These are phyloP conservation scores for Sicus ferrugineus DNA, from an alignment of 2,888 invertebrate species.

Conservation along the genomic window DNA sequence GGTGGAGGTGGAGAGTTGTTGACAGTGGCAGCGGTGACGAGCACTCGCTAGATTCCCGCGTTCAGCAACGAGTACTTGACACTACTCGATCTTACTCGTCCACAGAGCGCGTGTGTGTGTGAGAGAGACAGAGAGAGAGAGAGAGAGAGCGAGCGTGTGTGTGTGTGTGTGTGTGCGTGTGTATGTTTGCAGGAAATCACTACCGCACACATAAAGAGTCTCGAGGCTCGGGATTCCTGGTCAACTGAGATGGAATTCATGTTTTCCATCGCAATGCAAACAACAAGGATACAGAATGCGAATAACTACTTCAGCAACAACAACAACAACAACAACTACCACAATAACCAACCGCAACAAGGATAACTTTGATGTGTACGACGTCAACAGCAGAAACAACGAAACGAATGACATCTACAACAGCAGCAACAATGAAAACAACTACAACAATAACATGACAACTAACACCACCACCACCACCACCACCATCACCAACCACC, in stretches of 20 bases:
- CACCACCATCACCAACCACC: too few species aligned
- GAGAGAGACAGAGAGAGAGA: neutral
- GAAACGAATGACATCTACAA: too few species aligned
- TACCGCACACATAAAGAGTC: neutral
- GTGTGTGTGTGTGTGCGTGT: constrained; percentile 6
- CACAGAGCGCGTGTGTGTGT: too few species aligned
- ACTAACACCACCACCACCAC: too few species aligned
- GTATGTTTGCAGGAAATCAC: neutral
- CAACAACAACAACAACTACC: constrained; percentile 16
- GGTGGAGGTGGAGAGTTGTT: too few species aligned
- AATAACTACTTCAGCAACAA: neutral
- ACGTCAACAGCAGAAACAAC: too few species aligned
- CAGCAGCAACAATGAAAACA: too few species aligned
- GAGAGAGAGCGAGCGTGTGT: neutral
- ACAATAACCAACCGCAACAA: too few species aligned
- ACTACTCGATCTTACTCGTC: constrained; percentile 10
- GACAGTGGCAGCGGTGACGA: too few species aligned
- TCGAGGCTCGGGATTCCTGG: neutral
- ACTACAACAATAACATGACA: too few species aligned
- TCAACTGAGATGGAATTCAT: constrained; percentile 12
- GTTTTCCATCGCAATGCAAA: neutral
- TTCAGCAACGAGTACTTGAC: neutral
- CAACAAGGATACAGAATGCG: constrained; percentile 14
- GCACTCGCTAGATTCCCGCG: constrained; percentile 25
- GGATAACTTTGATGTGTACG: too few species aligned